These are phyloP conservation scores for Rhinolophus ferrumequinum DNA, from an alignment of 2,113 vertebrate species.

Conservation along the genomic window DNA sequence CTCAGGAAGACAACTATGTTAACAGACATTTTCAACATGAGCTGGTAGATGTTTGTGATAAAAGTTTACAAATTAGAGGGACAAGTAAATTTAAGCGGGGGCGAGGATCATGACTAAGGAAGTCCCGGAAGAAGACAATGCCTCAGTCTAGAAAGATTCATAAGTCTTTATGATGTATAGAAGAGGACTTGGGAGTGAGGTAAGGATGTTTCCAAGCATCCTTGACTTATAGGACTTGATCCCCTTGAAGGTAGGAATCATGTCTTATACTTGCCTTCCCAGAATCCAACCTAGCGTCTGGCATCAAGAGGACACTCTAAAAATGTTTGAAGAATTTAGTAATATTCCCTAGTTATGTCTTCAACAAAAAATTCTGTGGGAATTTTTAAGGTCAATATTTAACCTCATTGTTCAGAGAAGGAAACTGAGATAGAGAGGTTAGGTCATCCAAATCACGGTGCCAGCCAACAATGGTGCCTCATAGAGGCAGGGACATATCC, in stretches of 20 bases:
- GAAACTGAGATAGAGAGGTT: neutral
- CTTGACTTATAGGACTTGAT: neutral
- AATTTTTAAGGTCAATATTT: neutral
- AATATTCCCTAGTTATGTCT: neutral
- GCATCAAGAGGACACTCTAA: neutral
- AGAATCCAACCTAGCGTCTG: neutral
- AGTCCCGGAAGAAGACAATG: neutral
- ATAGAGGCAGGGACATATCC: neutral
- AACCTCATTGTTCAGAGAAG: neutral
- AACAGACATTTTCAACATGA: neutral
- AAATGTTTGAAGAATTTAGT: neutral
- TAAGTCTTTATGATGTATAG: neutral
- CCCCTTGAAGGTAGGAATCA: neutral
- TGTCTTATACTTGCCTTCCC: neutral
- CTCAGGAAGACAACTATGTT: neutral
- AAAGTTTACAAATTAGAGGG: neutral
- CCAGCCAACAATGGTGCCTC: neutral
- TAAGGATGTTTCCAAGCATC: neutral
- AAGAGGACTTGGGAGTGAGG: neutral
- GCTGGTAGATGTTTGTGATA: neutral
- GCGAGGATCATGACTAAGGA: neutral
- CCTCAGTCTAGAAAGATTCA: neutral
- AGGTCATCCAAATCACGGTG: neutral
- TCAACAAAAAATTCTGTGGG: neutral
- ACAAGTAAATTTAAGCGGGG: neutral